Evolutionary conservation across 30 jellyfish, hydroid and myxozoan species (phyloP).

Genomic region (Chrysaora quinquecirrha): DNA sequence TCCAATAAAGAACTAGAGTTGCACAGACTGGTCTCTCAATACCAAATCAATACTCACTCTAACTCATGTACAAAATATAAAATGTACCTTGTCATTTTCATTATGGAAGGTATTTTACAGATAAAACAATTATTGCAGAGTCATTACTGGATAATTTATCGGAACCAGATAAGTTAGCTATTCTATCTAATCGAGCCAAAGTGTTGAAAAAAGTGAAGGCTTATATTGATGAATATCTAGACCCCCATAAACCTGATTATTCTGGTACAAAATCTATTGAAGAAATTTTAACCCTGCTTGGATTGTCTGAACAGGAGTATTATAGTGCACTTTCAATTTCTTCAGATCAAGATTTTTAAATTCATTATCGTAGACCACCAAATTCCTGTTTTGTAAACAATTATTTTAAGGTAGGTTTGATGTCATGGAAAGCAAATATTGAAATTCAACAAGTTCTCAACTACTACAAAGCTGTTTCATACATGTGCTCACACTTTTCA

Average conservation of each 20-base stretch:
- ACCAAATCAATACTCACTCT: constrained; percentile 36
- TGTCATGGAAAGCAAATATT: neutral
- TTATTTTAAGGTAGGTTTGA: neutral
- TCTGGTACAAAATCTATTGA: neutral
- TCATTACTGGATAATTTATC: neutral
- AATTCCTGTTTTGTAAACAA: neutral
- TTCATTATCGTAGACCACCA: neutral
- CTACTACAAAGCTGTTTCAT: neutral
- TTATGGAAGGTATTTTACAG: neutral
- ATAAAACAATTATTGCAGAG: neutral
- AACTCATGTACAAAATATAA: constrained; percentile 28
- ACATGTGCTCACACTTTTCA: neutral
- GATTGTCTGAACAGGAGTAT: neutral
- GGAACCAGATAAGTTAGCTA: neutral
- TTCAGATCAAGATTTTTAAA: neutral
- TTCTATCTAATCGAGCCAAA: neutral
- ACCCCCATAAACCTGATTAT: neutral
- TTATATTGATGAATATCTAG: neutral
- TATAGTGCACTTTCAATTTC: neutral
- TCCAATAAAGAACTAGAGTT: neutral
- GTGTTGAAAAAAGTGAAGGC: neutral
- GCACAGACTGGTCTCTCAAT: neutral
- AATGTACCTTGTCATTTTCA: constrained; percentile 19
- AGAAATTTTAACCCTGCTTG: neutral
- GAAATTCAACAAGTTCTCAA: neutral